phyloP scores from a whole-genome alignment of 2,888 invertebrate genomes.

The Phortica magna region DNA sequence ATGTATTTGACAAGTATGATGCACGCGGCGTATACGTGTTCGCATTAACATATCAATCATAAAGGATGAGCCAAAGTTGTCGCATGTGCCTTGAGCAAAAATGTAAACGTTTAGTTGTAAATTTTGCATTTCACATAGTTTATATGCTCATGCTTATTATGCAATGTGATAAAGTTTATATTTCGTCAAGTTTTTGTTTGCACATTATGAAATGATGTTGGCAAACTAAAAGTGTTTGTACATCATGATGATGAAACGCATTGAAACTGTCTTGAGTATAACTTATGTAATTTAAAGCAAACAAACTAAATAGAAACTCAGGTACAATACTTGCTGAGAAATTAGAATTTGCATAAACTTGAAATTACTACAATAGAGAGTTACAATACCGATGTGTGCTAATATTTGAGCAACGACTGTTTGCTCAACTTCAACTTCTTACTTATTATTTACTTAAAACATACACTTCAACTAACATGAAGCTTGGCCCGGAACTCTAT shows the following conservation, averaged over 20 bases:
- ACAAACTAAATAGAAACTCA: too few species aligned
- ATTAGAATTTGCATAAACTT: too few species aligned
- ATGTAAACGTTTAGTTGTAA: conserved; percentile 26
- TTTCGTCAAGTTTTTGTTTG: conserved; percentile 6
- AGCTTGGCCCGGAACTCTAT: too few species aligned
- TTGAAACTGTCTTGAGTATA: too few species aligned
- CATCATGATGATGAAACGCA: too few species aligned
- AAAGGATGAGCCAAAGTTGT: background rate
- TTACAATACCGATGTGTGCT: background rate
- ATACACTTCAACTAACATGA: too few species aligned
- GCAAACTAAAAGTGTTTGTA: too few species aligned
- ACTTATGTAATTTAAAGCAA: too few species aligned
- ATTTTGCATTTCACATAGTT: conserved; percentile 9
- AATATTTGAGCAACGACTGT: background rate
- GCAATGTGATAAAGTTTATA: too few species aligned
- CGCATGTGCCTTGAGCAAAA: conserved; percentile 11
- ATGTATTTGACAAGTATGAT: conserved; percentile 4
- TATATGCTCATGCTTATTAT: background rate
- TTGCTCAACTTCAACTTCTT: background rate
- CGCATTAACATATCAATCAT: conserved; percentile 69
- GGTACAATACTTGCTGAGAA: too few species aligned
- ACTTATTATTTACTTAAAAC: too few species aligned
- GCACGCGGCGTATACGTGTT: conserved; percentile 56
- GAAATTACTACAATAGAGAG: background rate
- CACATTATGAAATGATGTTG: background rate